A percentile compares a stretch with the other conserved stretches of the same genome.
Evolutionary conservation across 2,113 vertebrate species (phyloP).

Genomic region (Scytalopus superciliaris): DNA sequence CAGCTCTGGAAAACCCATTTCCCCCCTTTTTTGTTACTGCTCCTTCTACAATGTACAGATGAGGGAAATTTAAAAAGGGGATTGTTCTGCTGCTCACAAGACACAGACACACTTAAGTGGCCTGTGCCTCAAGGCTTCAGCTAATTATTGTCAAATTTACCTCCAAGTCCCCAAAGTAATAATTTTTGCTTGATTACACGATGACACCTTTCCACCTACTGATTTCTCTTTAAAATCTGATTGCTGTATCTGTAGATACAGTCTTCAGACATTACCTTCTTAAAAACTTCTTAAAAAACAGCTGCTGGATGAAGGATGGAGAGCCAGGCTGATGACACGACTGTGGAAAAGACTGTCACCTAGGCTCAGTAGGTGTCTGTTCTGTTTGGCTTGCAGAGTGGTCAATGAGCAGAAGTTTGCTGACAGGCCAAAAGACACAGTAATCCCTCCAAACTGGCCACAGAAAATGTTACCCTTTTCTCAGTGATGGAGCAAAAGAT

Average conservation of each 20-base stretch:
- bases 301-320: background rate
- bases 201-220: background rate
- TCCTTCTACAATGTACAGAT: background rate
- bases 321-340: background rate
- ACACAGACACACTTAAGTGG: background rate
- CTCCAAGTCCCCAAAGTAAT: background rate
- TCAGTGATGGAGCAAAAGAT: background rate
- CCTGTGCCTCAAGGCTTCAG: background rate
- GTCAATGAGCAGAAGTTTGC: background rate
- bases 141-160: background rate
- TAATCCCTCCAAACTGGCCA: background rate
- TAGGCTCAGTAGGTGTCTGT: accelerated
- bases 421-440: background rate
- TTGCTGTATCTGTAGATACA: background rate
- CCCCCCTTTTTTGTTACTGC: background rate
- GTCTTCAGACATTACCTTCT: background rate
- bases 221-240: background rate
- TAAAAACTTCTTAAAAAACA: background rate
- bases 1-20: background rate
- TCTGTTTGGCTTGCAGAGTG: background rate
- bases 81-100: background rate
- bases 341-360: background rate
- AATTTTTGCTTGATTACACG: background rate
- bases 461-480: background rate
- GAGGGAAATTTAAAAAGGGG: background rate